A percentile compares a stretch with the other conserved stretches of the same genome.
These are phyloP conservation scores for Salvelinus fontinalis DNA, from an alignment of 2,113 vertebrate species.

Conservation along the genomic window DNA sequence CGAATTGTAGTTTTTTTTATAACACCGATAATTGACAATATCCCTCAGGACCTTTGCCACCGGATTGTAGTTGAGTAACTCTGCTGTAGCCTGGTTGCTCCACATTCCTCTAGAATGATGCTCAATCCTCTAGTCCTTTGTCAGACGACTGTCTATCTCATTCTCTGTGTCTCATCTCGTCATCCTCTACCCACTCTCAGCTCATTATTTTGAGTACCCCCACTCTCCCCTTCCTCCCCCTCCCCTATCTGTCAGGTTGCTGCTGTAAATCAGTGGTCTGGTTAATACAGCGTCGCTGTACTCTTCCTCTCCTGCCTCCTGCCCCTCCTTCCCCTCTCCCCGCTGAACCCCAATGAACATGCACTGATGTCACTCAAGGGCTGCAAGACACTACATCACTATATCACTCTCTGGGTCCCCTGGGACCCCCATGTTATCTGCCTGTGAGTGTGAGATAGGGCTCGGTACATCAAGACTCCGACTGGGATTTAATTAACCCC, in stretches of 20 bases:
- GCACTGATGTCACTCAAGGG: not conserved
- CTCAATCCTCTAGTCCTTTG: not conserved
- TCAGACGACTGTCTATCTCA: not conserved
- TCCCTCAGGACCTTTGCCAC: no score
- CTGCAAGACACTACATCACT: not conserved
- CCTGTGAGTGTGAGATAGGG: not conserved
- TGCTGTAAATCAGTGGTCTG: slow-evolving; percentile 12
- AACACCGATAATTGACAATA: no score
- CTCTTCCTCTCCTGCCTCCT: not conserved
- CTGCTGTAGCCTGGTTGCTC: not conserved
- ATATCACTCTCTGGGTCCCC: not conserved
- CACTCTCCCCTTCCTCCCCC: not conserved
- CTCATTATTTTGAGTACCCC: slow-evolving; percentile 18
- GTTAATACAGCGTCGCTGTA: slow-evolving; percentile 9
- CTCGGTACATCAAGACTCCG: not conserved
- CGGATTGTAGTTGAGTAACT: no score
- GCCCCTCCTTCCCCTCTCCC: not conserved
- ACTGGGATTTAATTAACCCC: not conserved
- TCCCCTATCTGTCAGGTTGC: slow-evolving; percentile 10
- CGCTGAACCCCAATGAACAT: not conserved
- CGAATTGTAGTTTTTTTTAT: no score
- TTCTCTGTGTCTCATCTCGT: not conserved
- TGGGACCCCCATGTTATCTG: not conserved
- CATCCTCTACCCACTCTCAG: not conserved
- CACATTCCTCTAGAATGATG: no score